Evolutionary conservation across 2,888 invertebrate genomes (phyloP).

Genomic region (Pycnomerus fuliginosus): DNA sequence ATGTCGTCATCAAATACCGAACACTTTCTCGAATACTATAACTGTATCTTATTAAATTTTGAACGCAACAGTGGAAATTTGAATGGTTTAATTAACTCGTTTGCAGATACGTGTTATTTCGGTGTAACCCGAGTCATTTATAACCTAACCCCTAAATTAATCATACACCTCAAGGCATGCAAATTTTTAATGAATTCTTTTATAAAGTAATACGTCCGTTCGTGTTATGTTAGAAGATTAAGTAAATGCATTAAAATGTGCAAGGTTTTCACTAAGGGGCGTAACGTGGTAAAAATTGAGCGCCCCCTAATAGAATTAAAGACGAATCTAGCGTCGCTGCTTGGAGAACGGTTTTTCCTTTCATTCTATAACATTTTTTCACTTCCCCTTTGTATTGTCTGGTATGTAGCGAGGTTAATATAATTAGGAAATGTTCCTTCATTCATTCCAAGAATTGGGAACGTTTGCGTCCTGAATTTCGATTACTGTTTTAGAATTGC

Average conservation of each 20-base stretch:
- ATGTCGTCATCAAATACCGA: too few species aligned
- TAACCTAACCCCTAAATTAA: slow-evolving; percentile 15
- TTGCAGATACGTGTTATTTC: slow-evolving; percentile 17
- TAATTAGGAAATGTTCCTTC: slow-evolving; percentile 42
- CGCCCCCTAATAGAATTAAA: slow-evolving; percentile 15
- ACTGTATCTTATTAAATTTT: slow-evolving; percentile 16
- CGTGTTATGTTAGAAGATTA: not conserved
- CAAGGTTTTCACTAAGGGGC: not conserved
- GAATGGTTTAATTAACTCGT: slow-evolving; percentile 19
- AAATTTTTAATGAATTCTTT: too few species aligned
- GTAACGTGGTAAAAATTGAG: slow-evolving; percentile 16
- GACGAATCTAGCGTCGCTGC: slow-evolving; percentile 10
- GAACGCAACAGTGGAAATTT: slow-evolving; percentile 14
- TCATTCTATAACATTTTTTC: slow-evolving; percentile 21
- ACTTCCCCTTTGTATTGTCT: slow-evolving; percentile 25
- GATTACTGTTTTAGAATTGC: slow-evolving; percentile 34
- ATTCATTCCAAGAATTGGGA: slow-evolving; percentile 40
- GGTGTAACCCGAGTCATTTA: slow-evolving; percentile 14
- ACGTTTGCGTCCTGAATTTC: slow-evolving; percentile 39
- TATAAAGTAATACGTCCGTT: too few species aligned
- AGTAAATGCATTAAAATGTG: slow-evolving; percentile 3
- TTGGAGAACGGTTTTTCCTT: slow-evolving; percentile 18
- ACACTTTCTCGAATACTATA: slow-evolving; percentile 7
- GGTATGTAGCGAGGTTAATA: slow-evolving; percentile 37
- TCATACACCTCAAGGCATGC: slow-evolving; percentile 17